These are phyloP conservation scores for Theristus sp. DNA, from an alignment of 2,888 invertebrate genomes.

Conservation along the genomic window DNA sequence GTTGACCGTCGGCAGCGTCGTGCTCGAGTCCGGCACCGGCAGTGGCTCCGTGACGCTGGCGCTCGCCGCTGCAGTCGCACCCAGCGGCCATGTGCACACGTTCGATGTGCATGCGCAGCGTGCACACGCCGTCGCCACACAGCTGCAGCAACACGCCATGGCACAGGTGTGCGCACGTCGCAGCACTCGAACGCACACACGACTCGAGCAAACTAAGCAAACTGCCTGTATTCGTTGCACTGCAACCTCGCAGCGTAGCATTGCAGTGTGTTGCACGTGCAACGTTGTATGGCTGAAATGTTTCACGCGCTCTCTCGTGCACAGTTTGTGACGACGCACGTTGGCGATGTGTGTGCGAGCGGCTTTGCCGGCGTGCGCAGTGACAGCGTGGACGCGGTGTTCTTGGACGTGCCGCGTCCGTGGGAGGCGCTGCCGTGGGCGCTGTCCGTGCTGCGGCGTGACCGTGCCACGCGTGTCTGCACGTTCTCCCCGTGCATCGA, in stretches of 20 bases:
- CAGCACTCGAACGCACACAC: no score
- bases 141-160: conserved; percentile 51
- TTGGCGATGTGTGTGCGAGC: conserved; percentile 65
- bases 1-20: conserved; percentile 54
- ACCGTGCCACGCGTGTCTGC: conserved; percentile 58
- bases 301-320: neutral
- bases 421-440: conserved; percentile 72
- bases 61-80: conserved; percentile 62
- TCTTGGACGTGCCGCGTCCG: conserved; percentile 84
- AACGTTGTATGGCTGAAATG: conserved; percentile 36
- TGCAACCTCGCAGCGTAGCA: no score
- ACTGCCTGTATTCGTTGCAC: no score
- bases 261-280: no score
- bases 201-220: no score
- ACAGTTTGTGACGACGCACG: conserved; percentile 49
- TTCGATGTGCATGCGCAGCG: conserved; percentile 89
- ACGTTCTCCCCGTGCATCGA: conserved; percentile 98
- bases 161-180: conserved; percentile 38
- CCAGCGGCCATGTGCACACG: conserved; percentile 73
- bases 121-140: conserved; percentile 54
- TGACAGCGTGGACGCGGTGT: conserved; percentile 63
- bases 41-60: conserved; percentile 91
- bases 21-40: conserved; percentile 55
- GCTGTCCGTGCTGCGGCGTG: conserved; percentile 44
- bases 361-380: conserved; percentile 40